Evolutionary conservation across 2,113 vertebrate species (phyloP), one percentile per base, ranked within the genome.

Genomic region (Scolopax mira): DNA sequence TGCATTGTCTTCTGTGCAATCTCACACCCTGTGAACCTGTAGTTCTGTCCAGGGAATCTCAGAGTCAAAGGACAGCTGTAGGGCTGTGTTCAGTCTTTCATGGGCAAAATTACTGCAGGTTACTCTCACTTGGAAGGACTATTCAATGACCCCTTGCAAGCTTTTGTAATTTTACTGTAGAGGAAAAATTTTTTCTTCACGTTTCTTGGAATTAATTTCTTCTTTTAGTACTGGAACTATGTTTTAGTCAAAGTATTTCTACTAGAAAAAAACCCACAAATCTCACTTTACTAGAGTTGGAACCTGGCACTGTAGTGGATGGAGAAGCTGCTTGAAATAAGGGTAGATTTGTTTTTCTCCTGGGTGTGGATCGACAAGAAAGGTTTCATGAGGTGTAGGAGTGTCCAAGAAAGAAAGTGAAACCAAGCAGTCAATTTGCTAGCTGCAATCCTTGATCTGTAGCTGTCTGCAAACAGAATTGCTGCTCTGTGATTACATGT

Each of bases 401-500:
- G 35, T 69, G 35, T 22, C 8, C 21, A 65, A 78, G 79, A 92
- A 85, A 84, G 94, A 96, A 96, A 93, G 94, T 84, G 87, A 96
- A 96, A 96, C 78, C 58, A 94, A 94, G 75, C 57, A 93, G 88
- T 37, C 69, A 91, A 86, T 90, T 95, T 91, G 87, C 69, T 89
- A 54, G 49, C 88, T 82, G 73, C 72, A 82, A 58, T 93, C 93
- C 96, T 93, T 96, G 90, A 93, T 92, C 79, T 93, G 73, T 73
- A 73, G 31, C 92, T 84, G 87, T 52, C 95, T 85, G 87, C 85
- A 94, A 96, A 67, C 89, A 87, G 85, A 81, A 94, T 66, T 4
- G 4, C 66, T 72, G 71, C 67, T 54, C 74, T 94, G 91, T 97
- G 96, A 94, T 96, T 92, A 94, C 87, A 88, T 92, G 85, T 94